phyloP scores from a whole-genome alignment of 2,797 vertebrate species.

The Chloroceryle amazona region DNA sequence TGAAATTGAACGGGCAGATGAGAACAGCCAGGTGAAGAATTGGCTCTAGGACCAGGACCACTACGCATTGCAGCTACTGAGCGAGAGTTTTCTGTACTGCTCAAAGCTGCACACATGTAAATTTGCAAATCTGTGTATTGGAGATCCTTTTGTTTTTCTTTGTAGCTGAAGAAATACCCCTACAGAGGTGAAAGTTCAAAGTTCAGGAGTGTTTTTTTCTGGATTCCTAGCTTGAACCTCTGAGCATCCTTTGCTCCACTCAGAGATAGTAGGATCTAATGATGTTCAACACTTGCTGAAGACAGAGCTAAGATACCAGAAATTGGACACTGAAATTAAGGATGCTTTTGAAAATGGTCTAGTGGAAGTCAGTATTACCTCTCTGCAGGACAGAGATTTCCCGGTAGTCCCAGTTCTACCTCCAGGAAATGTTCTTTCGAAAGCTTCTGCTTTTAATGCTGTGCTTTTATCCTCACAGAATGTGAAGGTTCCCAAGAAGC shows the following conservation, averaged over 20 bases:
- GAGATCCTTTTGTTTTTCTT: background rate
- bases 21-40: slow-evolving; percentile 40
- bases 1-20: slow-evolving; percentile 45
- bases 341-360: background rate
- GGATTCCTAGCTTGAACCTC: background rate
- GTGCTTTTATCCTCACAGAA: background rate
- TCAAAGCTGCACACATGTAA: slow-evolving; percentile 11
- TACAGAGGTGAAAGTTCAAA: background rate
- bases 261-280: background rate
- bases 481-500: background rate
- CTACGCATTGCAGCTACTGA: background rate
- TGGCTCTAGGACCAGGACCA: slow-evolving; percentile 42
- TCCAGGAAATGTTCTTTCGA: background rate
- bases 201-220: background rate
- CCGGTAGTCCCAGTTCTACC: background rate
- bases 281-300: background rate
- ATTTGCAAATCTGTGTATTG: background rate
- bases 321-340: background rate
- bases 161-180: background rate
- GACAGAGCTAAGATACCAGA: background rate
- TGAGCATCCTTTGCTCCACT: background rate
- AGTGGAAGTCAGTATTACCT: background rate
- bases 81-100: slow-evolving; percentile 12
- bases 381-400: background rate
- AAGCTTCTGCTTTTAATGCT: background rate